Conservation (phyloP, 2,888 invertebrate species). For the Drosophila paramelanica region DNA sequence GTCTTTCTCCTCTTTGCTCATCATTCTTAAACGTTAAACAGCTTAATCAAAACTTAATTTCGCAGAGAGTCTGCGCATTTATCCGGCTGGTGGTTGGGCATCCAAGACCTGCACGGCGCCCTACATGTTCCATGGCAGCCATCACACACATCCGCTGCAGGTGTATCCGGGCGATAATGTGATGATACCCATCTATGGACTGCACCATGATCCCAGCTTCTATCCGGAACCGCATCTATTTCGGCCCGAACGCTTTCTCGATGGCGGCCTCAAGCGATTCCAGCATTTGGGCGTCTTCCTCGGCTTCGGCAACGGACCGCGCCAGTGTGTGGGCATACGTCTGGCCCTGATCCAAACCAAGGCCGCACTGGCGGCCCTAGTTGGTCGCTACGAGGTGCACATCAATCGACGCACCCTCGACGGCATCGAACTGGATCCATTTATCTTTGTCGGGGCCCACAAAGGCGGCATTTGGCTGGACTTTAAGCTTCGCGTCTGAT, state of each 20-base stretch:
- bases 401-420: conserved; percentile 67
- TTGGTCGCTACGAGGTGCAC: conserved; percentile 68
- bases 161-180: conserved; percentile 72
- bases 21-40: not conserved
- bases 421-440: conserved; percentile 72
- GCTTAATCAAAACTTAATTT: not conserved
- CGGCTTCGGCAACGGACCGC: conserved; percentile 84
- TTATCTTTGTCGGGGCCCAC: conserved; percentile 73
- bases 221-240: conserved; percentile 79
- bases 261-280: conserved; percentile 77
- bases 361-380: conserved; percentile 74
- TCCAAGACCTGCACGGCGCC: conserved; percentile 79
- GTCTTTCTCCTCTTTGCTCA: not conserved
- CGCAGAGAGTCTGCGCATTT: conserved; percentile 80
- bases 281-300: conserved; percentile 82
- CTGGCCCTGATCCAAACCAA: conserved; percentile 80
- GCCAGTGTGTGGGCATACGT: conserved; percentile 82
- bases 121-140: conserved; percentile 66
- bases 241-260: conserved; percentile 82
- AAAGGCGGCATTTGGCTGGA: conserved; percentile 83
- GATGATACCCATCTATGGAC: conserved; percentile 78
- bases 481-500: conserved; percentile 42
- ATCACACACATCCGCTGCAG: conserved; percentile 57
- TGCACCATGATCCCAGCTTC: conserved; percentile 81
- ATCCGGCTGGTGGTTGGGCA: conserved; percentile 75